Evolutionary conservation across 2,888 invertebrate genomes (phyloP).

Genomic region (Apamea crenata): DNA sequence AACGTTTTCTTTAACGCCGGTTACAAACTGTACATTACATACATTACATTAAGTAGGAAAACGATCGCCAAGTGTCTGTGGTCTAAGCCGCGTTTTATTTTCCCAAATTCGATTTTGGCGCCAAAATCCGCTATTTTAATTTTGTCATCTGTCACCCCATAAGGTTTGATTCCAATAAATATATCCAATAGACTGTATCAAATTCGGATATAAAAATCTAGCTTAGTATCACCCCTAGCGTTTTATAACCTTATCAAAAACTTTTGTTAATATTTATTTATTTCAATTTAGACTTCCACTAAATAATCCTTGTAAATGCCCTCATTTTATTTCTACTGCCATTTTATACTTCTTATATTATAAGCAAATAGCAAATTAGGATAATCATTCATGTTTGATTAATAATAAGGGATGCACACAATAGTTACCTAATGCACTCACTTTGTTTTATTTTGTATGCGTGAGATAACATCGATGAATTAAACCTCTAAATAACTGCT

Average conservation of each 20-base stretch:
- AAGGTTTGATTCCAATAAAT: conserved; percentile 34
- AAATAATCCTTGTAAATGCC: conserved; percentile 66
- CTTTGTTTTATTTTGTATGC: conserved; percentile 36
- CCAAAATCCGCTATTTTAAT: conserved; percentile 19
- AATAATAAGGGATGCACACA: conserved; percentile 65
- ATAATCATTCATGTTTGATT: conserved; percentile 65
- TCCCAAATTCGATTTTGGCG: conserved; percentile 13
- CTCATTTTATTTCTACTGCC: conserved; percentile 71
- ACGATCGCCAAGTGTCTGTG: background rate
- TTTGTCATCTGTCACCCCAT: conserved; percentile 14
- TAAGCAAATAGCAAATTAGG: conserved; percentile 62
- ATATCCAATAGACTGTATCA: conserved; percentile 16
- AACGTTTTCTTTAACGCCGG: background rate
- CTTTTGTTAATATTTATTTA: conserved; percentile 25
- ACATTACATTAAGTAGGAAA: background rate
- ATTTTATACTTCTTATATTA: conserved; percentile 69
- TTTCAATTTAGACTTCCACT: conserved; percentile 43
- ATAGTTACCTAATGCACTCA: conserved; percentile 62
- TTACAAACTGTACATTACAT: too few species aligned
- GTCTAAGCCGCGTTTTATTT: background rate
- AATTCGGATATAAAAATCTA: conserved; percentile 25
- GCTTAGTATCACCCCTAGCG: conserved; percentile 42
- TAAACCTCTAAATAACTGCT: background rate
- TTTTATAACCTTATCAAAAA: conserved; percentile 43
- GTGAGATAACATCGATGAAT: conserved; percentile 45